Evolutionary conservation across 2,888 invertebrate genomes (phyloP).

Genomic region (Chironomus riparius): DNA sequence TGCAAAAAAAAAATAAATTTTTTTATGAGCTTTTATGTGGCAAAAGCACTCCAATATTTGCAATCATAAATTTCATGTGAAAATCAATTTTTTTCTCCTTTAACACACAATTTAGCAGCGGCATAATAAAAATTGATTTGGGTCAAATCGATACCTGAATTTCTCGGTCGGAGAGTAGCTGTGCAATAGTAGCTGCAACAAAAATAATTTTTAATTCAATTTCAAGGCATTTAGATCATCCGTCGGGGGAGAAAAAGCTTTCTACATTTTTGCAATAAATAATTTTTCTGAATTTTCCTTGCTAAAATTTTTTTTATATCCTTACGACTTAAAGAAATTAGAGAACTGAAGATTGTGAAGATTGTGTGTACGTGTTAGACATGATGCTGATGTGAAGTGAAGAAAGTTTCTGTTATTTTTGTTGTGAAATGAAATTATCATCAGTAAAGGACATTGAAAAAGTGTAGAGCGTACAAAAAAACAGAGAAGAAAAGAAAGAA

Average conservation of each 20-base stretch:
- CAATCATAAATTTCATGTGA: background rate
- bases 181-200: too few relatives aligned
- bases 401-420: too few relatives aligned
- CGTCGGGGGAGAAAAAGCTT: background rate
- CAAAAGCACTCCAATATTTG: background rate
- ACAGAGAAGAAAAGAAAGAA: too few relatives aligned
- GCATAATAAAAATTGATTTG: conserved; percentile 6
- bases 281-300: background rate
- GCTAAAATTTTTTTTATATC: background rate
- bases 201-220: background rate
- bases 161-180: too few relatives aligned
- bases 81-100: background rate
- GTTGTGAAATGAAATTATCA: too few relatives aligned
- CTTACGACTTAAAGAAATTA: too few relatives aligned
- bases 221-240: background rate
- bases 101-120: conserved; percentile 24
- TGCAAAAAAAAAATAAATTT: background rate
- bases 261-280: background rate
- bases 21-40: conserved; percentile 4
- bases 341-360: too few relatives aligned
- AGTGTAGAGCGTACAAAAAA: too few relatives aligned
- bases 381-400: too few relatives aligned
- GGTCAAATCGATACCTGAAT: conserved; percentile 21
- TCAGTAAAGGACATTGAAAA: too few relatives aligned
- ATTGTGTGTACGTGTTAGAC: too few relatives aligned